Evolutionary conservation across 2,113 vertebrate genomes (phyloP), one percentile per base, ranked within the genome.

Genomic region (Pluvianellus socialis): DNA sequence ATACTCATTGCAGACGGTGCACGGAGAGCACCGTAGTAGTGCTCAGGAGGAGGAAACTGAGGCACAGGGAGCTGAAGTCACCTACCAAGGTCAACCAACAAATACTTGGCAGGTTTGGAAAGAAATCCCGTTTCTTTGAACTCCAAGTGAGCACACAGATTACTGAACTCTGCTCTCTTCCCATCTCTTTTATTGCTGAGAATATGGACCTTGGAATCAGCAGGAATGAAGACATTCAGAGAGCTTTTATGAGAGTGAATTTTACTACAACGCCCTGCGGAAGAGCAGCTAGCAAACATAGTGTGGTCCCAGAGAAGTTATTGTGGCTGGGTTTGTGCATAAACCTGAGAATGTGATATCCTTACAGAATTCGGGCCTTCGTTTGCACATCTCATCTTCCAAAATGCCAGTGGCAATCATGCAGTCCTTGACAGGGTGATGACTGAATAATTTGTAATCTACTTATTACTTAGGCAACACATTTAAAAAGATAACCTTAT

Each of bases 371-470:
- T 3, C 55, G 19, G 62, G 52, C 72, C 33, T 82, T 67, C 53
- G 19, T 79, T 79, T 91, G 56, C 88, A 79, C 0, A 9, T 63
- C 1, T 81, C 74, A 65, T 85, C 77, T 72, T 63, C 90, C 77
- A 88, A 79, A 95, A 61, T 40, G 90, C 90, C 93, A 91, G 81
- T 85, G 73, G 68, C 68, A 91, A 96, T 96, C 92, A 82, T 4
- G 23, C 35, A 79, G 61, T 21, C 70, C 62, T 71, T 87, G 87
- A 89, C 89, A 87, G 84, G 66, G 93, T 82, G 93, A 96, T 95
- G 93, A 94, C 70, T 96, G 92, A 89, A 92, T 90, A 91, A 87
- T 94, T 94, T 77, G 77, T 95, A 79, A 89, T 87, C 83, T 67
- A 52, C 68, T 93, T 65, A 84, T 74, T 95, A 88, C 76, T 91